Conservation (phyloP, 2,888 invertebrate species). For the Catocala fraxini region DNA sequence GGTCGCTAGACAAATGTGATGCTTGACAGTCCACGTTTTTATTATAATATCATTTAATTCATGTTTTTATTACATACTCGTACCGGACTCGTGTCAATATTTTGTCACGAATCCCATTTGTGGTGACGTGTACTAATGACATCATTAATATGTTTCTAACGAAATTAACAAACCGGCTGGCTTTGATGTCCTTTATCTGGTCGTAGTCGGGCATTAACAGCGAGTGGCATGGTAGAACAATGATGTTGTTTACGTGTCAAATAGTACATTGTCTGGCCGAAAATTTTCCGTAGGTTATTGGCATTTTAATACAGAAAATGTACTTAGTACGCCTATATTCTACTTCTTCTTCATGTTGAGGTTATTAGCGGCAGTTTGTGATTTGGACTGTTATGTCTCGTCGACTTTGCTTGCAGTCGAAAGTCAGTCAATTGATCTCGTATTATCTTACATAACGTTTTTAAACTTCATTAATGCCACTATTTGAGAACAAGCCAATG, state of each 20-base stretch:
- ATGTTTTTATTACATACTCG: constrained; percentile 69
- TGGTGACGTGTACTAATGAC: constrained; percentile 81
- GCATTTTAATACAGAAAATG: too few species aligned
- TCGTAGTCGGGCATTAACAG: constrained; percentile 54
- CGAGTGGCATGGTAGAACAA: constrained; percentile 60
- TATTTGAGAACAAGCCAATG: too few species aligned
- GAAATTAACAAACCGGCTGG: constrained; percentile 75
- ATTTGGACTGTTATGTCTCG: too few species aligned
- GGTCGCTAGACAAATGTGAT: constrained; percentile 77
- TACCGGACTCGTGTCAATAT: constrained; percentile 78
- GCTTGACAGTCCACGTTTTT: constrained; percentile 74
- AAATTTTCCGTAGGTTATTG: constrained; percentile 1
- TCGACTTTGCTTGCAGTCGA: too few species aligned
- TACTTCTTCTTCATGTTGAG: too few species aligned
- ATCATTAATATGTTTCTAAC: constrained; percentile 82
- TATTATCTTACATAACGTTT: too few species aligned
- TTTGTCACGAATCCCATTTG: constrained; percentile 85
- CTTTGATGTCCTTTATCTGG: constrained; percentile 77
- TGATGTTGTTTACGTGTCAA: constrained; percentile 60
- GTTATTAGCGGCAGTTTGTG: too few species aligned
- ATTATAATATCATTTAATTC: constrained; percentile 75
- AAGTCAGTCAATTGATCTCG: too few species aligned
- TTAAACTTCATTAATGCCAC: too few species aligned
- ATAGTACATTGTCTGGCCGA: constrained; percentile 23
- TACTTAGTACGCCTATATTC: too few species aligned